Percentiles rank a stretch among this genome's conserved stretches.
Evolutionary conservation across 2,113 vertebrate species (phyloP).

Genomic region (Mormyrus iriodes): DNA sequence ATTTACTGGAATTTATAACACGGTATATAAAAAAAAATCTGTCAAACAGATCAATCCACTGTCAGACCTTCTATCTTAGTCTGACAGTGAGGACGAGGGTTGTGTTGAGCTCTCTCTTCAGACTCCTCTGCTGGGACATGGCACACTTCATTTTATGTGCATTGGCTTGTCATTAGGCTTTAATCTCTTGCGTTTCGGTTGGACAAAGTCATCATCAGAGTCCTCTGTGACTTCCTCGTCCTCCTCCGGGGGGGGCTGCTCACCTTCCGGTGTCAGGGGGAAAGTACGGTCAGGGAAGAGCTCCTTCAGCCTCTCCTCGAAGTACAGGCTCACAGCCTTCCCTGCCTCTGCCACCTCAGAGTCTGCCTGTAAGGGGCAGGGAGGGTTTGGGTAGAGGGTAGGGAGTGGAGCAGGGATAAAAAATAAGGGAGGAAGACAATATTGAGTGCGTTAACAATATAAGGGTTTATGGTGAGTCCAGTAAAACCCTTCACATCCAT

Average conservation of each 20-base stretch:
- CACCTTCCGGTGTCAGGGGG: slow-evolving; percentile 74
- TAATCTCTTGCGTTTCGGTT: slow-evolving; percentile 92
- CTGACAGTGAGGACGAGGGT: slow-evolving; percentile 35
- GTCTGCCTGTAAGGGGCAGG: slow-evolving; percentile 68
- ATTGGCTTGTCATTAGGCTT: slow-evolving; percentile 86
- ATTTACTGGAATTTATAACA: slow-evolving; percentile 40
- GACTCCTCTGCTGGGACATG: slow-evolving; percentile 28
- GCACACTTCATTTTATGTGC: slow-evolving; percentile 81
- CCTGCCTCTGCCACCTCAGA: slow-evolving; percentile 96
- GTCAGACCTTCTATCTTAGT: slow-evolving; percentile 31
- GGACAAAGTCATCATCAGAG: slow-evolving; percentile 91
- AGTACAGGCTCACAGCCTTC: slow-evolving; percentile 84
- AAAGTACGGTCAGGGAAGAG: slow-evolving; percentile 90
- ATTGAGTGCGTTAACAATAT: slow-evolving; percentile 55
- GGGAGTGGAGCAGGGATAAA: slow-evolving; percentile 20
- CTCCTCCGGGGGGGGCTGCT: slow-evolving; percentile 67
- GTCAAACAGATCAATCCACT: slow-evolving; percentile 37
- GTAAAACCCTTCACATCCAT: slow-evolving; percentile 78
- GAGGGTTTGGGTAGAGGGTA: not conserved
- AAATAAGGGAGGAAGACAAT: slow-evolving; percentile 44
- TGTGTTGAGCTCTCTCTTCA: slow-evolving; percentile 41
- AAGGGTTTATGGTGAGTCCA: slow-evolving; percentile 45
- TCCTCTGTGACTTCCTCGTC: slow-evolving; percentile 83
- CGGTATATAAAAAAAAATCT: slow-evolving; percentile 32
- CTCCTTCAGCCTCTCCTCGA: slow-evolving; percentile 89